These are phyloP conservation scores for Macaca nemestrina DNA, from an alignment of 2,113 vertebrate genomes.

Conservation along the genomic window DNA sequence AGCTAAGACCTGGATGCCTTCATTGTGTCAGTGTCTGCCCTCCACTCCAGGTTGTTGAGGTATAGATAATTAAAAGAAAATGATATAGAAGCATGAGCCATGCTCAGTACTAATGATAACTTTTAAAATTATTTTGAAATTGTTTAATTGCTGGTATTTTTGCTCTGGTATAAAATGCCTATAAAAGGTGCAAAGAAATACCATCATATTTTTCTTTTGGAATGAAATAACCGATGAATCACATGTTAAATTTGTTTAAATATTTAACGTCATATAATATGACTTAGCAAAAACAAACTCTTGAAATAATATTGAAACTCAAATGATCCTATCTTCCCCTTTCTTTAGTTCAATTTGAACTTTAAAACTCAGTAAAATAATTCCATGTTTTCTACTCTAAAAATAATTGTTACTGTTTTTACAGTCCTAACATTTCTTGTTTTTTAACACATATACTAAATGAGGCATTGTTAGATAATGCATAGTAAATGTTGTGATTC, in stretches of 20 bases:
- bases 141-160: neutral
- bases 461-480: slow-evolving; percentile 6
- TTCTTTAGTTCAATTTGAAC: neutral
- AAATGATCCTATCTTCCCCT: neutral
- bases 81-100: neutral
- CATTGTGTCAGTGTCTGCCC: accelerated
- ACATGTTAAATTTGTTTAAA: neutral
- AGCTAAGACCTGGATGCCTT: neutral
- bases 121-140: neutral
- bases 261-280: neutral
- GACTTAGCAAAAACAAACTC: neutral
- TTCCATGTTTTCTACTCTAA: neutral
- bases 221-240: neutral
- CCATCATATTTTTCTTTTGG: neutral
- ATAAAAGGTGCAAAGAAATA: neutral
- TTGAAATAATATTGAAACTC: neutral
- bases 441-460: slow-evolving; percentile 1
- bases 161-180: neutral
- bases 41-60: neutral
- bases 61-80: neutral
- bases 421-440: neutral
- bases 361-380: slow-evolving; percentile 6
- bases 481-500: neutral
- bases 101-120: neutral
- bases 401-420: neutral